A percentile compares a stretch with the other conserved stretches of the same genome.
These are phyloP conservation scores for Ramazzottius varieornatus DNA, from an alignment of 2,888 invertebrate genomes.

Conservation along the genomic window DNA sequence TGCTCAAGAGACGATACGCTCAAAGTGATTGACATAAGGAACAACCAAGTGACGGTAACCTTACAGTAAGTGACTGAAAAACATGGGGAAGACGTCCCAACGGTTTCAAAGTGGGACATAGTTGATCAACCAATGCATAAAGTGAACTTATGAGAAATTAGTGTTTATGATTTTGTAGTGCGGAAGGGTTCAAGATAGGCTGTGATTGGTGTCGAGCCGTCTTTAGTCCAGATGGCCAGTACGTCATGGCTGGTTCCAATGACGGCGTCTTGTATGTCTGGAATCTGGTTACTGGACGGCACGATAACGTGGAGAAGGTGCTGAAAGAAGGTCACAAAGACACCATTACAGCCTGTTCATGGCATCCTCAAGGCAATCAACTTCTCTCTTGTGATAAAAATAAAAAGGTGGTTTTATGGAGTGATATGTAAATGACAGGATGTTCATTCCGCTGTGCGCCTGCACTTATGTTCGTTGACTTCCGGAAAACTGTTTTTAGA, in stretches of 20 bases:
- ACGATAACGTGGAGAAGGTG: slow-evolving; percentile 36
- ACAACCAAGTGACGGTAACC: slow-evolving; percentile 64
- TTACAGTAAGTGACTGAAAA: slow-evolving; percentile 51
- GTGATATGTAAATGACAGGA: slow-evolving; percentile 10
- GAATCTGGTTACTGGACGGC: slow-evolving; percentile 45
- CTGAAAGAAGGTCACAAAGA: slow-evolving; percentile 39
- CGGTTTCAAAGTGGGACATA: too few species aligned
- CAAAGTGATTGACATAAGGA: slow-evolving; percentile 71
- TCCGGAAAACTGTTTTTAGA: too few species aligned
- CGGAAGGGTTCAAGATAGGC: slow-evolving; percentile 77
- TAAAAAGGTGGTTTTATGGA: slow-evolving; percentile 53
- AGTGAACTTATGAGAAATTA: too few species aligned
- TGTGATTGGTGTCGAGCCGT: slow-evolving; percentile 78
- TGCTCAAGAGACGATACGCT: slow-evolving; percentile 73
- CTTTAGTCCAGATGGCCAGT: slow-evolving; percentile 66
- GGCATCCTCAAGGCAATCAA: slow-evolving; percentile 48
- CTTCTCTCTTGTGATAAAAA: slow-evolving; percentile 56
- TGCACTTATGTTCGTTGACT: too few species aligned
- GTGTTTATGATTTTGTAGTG: slow-evolving; percentile 33
- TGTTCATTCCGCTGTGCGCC: too few species aligned
- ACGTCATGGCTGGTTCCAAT: slow-evolving; percentile 64
- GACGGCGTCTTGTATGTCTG: slow-evolving; percentile 78
- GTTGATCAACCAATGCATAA: too few species aligned
- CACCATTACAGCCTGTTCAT: slow-evolving; percentile 58
- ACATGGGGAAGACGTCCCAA: too few species aligned